Conservation (phyloP, 2,797 vertebrate species). For the Melanotaenia nigrans region DNA sequence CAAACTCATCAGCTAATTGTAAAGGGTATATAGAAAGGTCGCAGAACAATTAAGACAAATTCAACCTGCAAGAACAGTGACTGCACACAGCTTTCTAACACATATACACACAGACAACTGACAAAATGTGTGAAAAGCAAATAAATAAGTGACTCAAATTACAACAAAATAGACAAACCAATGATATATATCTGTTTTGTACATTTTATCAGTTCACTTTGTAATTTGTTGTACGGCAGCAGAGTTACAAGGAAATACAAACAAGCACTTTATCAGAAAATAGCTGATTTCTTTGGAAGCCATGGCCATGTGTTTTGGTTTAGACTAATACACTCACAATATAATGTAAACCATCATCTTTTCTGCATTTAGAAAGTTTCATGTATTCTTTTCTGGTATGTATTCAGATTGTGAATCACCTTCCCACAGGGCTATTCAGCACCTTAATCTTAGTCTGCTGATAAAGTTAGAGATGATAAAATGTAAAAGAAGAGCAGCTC, state of each 20-base stretch:
- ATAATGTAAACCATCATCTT: slow-evolving; percentile 57
- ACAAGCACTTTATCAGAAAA: background rate
- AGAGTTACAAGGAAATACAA: slow-evolving; percentile 11
- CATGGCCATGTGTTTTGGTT: slow-evolving; percentile 31
- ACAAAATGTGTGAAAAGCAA: slow-evolving; percentile 15
- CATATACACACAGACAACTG: background rate
- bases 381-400: slow-evolving; percentile 52
- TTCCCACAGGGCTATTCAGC: slow-evolving; percentile 58
- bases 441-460: slow-evolving; percentile 47
- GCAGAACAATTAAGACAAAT: slow-evolving; percentile 73
- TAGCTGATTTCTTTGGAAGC: slow-evolving; percentile 24
- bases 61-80: slow-evolving; percentile 55
- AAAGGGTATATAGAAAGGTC: slow-evolving; percentile 74
- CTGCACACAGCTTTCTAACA: slow-evolving; percentile 10
- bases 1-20: slow-evolving; percentile 83
- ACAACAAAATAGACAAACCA: background rate
- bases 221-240: slow-evolving; percentile 2
- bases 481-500: slow-evolving; percentile 44
- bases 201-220: background rate
- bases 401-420: slow-evolving; percentile 62
- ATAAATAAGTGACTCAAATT: background rate
- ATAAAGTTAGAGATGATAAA: slow-evolving; percentile 65
- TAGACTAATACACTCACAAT: slow-evolving; percentile 51
- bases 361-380: slow-evolving; percentile 47
- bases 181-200: background rate